Percentiles rank a stretch among this genome's conserved stretches.
Conservation (phyloP, 2,888 invertebrate genomes). For the Rhagonycha lutea region DNA sequence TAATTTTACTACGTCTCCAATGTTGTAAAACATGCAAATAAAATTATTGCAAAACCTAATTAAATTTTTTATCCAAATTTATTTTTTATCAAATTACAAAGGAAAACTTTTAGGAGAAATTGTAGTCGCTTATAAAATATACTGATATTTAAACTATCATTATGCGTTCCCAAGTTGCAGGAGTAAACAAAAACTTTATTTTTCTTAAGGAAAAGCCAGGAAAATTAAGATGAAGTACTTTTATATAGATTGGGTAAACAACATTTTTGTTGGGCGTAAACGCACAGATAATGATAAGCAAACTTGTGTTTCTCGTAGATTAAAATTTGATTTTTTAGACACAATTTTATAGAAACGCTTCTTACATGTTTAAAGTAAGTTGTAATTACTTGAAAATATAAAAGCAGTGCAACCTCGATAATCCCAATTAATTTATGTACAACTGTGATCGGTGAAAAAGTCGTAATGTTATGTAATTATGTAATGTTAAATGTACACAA, state of each 20-base stretch:
- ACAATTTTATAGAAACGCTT: neutral
- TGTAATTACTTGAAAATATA: neutral
- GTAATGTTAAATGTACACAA: too few species aligned
- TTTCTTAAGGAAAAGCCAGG: neutral
- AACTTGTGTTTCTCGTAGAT: neutral
- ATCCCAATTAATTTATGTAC: too few species aligned
- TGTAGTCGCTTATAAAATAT: neutral
- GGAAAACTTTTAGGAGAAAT: neutral
- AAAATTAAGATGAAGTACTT: neutral
- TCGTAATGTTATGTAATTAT: too few species aligned
- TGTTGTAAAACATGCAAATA: neutral
- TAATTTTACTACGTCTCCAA: neutral
- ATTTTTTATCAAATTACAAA: neutral
- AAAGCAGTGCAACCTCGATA: too few species aligned
- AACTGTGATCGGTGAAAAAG: too few species aligned
- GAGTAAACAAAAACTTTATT: slow-evolving; percentile 2
- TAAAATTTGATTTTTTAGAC: neutral
- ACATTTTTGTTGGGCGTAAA: neutral
- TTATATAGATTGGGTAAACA: neutral
- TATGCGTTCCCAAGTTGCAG: neutral
- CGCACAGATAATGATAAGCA: neutral
- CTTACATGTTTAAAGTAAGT: neutral
- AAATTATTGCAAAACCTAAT: neutral
- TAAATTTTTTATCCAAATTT: neutral
- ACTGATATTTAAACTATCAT: neutral